These are phyloP conservation scores for Conus betulinus DNA, from an alignment of 1,140 invertebrate genomes.

Conservation along the genomic window DNA sequence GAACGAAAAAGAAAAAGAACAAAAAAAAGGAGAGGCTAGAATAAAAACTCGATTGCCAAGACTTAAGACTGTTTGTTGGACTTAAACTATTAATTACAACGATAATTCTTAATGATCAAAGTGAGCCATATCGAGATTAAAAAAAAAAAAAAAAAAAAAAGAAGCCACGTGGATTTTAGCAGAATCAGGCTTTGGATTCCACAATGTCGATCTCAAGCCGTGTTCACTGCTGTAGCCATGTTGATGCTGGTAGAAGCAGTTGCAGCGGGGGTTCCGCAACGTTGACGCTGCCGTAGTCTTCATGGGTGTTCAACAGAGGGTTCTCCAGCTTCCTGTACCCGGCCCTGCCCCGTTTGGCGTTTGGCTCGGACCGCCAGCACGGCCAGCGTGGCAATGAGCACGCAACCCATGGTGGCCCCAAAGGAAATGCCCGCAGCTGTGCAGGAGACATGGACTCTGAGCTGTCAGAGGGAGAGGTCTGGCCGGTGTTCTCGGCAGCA, in stretches of 20 bases:
- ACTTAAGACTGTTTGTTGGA: no score
- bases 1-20: no score
- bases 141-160: not conserved
- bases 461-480: not conserved
- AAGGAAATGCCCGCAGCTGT: slow-evolving; percentile 44
- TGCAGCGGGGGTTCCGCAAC: not conserved
- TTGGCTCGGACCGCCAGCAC: slow-evolving; percentile 27
- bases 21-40: no score
- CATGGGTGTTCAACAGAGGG: not conserved
- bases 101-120: no score
- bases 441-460: slow-evolving; percentile 18
- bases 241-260: not conserved
- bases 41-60: no score
- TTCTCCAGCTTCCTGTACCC: slow-evolving; percentile 31
- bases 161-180: not conserved
- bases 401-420: slow-evolving; percentile 39
- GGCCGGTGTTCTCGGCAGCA: not conserved
- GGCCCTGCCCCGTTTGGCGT: not conserved
- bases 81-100: no score
- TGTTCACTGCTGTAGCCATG: not conserved
- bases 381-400: slow-evolving; percentile 33
- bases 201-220: not conserved
- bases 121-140: no score
- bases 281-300: slow-evolving; percentile 11
- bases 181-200: not conserved